A percentile compares a stretch with the other conserved stretches of the same genome.
Evolutionary conservation across 2,888 invertebrate species (phyloP).

Genomic region (Polylopha cassiicola): DNA sequence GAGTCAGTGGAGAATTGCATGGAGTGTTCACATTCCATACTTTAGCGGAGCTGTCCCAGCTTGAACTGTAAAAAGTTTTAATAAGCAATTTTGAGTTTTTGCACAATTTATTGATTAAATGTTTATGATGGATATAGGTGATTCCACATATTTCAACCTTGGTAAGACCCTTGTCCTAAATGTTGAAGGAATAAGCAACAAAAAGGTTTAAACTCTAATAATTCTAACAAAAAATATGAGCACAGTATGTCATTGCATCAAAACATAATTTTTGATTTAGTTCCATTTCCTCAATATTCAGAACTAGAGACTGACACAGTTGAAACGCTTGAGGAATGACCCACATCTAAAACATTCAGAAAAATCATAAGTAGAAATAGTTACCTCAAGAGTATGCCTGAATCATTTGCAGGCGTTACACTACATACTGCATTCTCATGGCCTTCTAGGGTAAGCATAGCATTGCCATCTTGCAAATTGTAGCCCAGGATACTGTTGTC

Average conservation of each 20-base stretch:
- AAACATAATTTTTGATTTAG: too few species aligned
- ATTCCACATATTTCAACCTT: neutral
- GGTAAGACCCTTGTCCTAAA: too few species aligned
- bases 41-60: conserved; percentile 94
- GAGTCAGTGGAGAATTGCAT: conserved; percentile 70
- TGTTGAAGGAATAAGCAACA: too few species aligned
- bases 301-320: neutral
- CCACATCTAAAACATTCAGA: conserved; percentile 2
- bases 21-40: conserved; percentile 84
- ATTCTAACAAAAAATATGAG: too few species aligned
- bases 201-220: too few species aligned
- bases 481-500: conserved; percentile 90
- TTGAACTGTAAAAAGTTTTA: conserved; percentile 82
- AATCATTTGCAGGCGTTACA: conserved; percentile 58
- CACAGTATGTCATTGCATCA: too few species aligned
- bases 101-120: neutral
- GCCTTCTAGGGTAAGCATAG: conserved; percentile 83
- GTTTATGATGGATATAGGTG: neutral
- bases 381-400: conserved; percentile 67
- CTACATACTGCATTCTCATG: conserved; percentile 85
- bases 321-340: neutral
- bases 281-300: too few species aligned
- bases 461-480: conserved; percentile 81
- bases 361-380: conserved; percentile 24
- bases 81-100: too few species aligned